Percentiles rank a stretch among this genome's conserved stretches.
phyloP scores from a whole-genome alignment of 1,140 invertebrate species.

The Chrysopa pallens region DNA sequence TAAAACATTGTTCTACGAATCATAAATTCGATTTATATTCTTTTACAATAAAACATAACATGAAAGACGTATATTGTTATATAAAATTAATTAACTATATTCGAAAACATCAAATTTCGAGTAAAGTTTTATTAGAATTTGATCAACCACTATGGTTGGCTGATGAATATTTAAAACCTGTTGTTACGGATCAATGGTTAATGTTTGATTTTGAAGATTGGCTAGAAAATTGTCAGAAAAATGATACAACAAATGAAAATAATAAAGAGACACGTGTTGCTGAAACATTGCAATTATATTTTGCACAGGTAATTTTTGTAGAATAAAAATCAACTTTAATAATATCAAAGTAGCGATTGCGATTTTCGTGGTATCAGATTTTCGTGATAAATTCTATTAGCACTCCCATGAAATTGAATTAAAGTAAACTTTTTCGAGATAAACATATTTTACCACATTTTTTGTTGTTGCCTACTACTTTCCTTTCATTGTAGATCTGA shows the following conservation, averaged over 20 bases:
- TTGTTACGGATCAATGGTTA: slow-evolving; percentile 63
- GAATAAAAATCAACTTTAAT: not conserved
- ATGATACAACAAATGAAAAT: not conserved
- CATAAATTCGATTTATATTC: slow-evolving; percentile 54
- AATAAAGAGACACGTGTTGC: not conserved
- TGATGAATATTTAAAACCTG: slow-evolving; percentile 66
- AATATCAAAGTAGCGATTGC: slow-evolving; percentile 4
- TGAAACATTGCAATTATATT: not conserved
- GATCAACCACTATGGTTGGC: slow-evolving; percentile 41
- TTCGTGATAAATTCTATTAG: too few species aligned
- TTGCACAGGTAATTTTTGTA: not conserved
- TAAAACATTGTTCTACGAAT: slow-evolving; percentile 31
- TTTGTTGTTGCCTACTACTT: too few species aligned
- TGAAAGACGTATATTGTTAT: slow-evolving; percentile 64
- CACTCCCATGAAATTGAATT: too few species aligned
- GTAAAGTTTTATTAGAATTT: slow-evolving; percentile 31
- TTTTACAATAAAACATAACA: slow-evolving; percentile 45
- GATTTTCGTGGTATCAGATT: too few species aligned
- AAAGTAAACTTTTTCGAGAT: too few species aligned
- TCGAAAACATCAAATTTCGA: slow-evolving; percentile 37
- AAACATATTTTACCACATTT: too few species aligned
- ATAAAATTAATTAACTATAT: slow-evolving; percentile 83
- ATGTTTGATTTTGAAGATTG: slow-evolving; percentile 51
- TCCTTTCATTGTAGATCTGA: too few species aligned
- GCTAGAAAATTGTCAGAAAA: not conserved